phyloP scores from a whole-genome alignment of 2,113 vertebrate genomes.

The Trematomus loennbergii region DNA sequence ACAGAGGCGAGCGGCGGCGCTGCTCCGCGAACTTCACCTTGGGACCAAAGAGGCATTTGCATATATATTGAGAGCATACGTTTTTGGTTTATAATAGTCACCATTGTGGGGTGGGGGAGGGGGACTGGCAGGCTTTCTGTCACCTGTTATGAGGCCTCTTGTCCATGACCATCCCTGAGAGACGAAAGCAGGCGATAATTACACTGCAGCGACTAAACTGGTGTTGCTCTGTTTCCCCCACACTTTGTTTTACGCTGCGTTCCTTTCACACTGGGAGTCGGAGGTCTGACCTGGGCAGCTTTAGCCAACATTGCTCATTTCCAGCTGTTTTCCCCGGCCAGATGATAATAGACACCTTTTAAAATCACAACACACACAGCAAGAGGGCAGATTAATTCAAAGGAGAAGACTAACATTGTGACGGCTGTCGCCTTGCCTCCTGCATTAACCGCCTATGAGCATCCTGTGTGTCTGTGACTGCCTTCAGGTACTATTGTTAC shows the following conservation, averaged over 20 bases:
- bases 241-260: slow-evolving; percentile 64
- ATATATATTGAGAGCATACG: slow-evolving; percentile 93
- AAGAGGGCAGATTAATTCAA: too few species aligned
- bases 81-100: slow-evolving; percentile 88
- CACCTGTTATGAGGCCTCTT: slow-evolving; percentile 83
- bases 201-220: slow-evolving; percentile 76
- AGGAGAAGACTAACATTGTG: too few species aligned
- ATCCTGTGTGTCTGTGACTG: too few species aligned
- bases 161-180: slow-evolving; percentile 80
- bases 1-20: slow-evolving; percentile 80
- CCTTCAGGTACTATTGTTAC: too few species aligned
- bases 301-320: too few species aligned
- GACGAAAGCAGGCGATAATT: slow-evolving; percentile 84
- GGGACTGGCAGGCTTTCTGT: slow-evolving; percentile 80
- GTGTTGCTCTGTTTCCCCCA: slow-evolving; percentile 67
- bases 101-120: slow-evolving; percentile 77
- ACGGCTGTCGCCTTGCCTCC: too few species aligned
- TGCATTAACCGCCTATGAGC: too few species aligned
- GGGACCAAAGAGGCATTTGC: slow-evolving; percentile 87
- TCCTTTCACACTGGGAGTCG: too few species aligned
- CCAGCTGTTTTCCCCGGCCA: too few species aligned
- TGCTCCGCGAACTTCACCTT: slow-evolving; percentile 83
- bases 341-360: too few species aligned
- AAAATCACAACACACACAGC: too few species aligned
- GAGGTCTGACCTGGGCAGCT: too few species aligned